Percentiles rank a stretch among this genome's conserved stretches.
Evolutionary conservation across 2,888 invertebrate genomes (phyloP).

Genomic region (Latheticus oryzae): DNA sequence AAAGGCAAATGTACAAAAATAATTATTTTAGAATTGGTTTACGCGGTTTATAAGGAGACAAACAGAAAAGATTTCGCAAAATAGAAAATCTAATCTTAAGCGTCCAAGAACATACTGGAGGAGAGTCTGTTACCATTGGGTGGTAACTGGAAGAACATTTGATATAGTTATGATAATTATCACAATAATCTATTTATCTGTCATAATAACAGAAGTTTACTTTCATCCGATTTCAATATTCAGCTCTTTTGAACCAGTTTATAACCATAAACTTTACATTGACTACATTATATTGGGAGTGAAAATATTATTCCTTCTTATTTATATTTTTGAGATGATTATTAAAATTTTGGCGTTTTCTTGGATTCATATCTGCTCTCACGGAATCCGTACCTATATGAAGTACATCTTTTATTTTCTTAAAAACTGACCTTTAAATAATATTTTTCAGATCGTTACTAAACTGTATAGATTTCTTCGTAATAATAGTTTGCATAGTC

Average conservation of each 20-base stretch:
- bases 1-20: not conserved
- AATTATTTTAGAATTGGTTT: constrained; percentile 5
- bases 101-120: constrained; percentile 16
- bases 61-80: not conserved
- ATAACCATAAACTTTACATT: not conserved
- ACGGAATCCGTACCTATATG: not conserved
- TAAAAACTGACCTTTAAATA: too few species aligned
- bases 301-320: not conserved
- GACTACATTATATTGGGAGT: not conserved
- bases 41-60: constrained; percentile 2
- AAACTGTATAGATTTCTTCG: not conserved
- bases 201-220: not conserved
- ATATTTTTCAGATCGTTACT: not conserved
- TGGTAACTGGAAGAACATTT: not conserved
- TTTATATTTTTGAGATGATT: not conserved
- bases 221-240: too few species aligned
- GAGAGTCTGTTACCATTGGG: constrained; percentile 11
- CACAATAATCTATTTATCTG: not conserved
- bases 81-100: not conserved
- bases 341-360: constrained; percentile 5
- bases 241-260: too few species aligned
- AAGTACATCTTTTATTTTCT: too few species aligned
- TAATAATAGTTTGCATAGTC: not conserved
- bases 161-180: constrained; percentile 6
- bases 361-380: not conserved